phyloP scores from a whole-genome alignment of 2,113 vertebrate genomes.

The Ceuthmochares aereus region DNA sequence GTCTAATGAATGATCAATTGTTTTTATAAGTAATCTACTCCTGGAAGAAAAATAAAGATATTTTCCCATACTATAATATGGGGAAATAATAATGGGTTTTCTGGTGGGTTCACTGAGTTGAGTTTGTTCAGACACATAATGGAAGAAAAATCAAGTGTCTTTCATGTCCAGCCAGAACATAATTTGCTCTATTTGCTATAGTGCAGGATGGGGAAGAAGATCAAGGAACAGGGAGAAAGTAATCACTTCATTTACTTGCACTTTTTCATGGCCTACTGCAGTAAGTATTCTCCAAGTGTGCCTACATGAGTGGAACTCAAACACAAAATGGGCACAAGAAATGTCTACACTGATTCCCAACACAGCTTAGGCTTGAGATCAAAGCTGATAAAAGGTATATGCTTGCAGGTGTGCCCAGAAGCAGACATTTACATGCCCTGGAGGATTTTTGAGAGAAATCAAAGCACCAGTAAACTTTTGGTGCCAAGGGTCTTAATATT shows the following conservation, averaged over 20 bases:
- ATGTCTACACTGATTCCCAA: background rate
- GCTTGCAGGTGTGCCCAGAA: background rate
- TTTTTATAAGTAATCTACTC: background rate
- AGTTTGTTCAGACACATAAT: background rate
- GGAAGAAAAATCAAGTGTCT: background rate
- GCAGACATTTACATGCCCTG: too few relatives aligned
- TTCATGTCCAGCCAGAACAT: background rate
- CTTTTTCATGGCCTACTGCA: background rate
- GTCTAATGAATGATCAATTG: background rate
- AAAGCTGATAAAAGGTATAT: background rate
- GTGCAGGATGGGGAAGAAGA: background rate
- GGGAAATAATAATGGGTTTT: too few relatives aligned
- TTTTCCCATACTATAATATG: background rate
- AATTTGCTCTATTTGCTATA: background rate
- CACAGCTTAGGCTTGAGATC: background rate
- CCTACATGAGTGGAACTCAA: background rate
- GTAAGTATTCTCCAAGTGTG: background rate
- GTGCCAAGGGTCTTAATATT: background rate
- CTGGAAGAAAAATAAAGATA: background rate
- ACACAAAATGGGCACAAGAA: background rate
- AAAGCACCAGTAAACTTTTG: background rate
- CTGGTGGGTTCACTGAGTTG: background rate
- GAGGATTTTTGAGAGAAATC: too few relatives aligned
- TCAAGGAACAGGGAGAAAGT: background rate
- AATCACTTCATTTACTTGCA: background rate